phyloP scores from a whole-genome alignment of 2,888 invertebrate genomes.

The Eustalomyia histrio region DNA sequence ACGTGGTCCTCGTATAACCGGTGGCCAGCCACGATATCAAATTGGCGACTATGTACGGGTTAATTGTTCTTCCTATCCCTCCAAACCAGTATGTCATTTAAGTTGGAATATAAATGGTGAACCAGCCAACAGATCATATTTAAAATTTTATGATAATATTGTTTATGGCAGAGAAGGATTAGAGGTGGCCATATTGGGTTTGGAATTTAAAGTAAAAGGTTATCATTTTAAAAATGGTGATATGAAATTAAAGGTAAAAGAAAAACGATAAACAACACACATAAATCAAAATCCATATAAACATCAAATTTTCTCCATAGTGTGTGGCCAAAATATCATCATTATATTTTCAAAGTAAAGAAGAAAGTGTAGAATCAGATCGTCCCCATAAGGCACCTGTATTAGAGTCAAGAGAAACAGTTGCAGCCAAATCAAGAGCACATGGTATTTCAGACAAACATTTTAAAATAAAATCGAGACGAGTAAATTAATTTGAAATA shows the following conservation, averaged over 20 bases:
- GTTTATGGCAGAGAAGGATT: conserved; percentile 83
- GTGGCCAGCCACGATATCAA: conserved; percentile 89
- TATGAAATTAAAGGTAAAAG: conserved; percentile 88
- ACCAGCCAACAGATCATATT: conserved; percentile 82
- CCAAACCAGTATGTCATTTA: conserved; percentile 89
- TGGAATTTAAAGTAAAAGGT: conserved; percentile 89
- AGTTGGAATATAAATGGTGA: conserved; percentile 94
- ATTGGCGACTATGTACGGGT: conserved; percentile 90
- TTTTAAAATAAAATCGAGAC: not conserved
- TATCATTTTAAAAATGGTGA: conserved; percentile 91
- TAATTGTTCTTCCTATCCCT: conserved; percentile 91
- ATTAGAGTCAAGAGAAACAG: conserved; percentile 87
- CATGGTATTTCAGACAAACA: conserved; percentile 81
- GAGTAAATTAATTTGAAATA: no score
- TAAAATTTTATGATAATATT: conserved; percentile 81
- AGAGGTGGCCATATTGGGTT: conserved; percentile 87
- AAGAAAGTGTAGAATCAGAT: conserved; percentile 91
- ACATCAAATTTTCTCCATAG: conserved; percentile 72
- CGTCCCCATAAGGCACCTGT: conserved; percentile 87
- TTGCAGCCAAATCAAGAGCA: conserved; percentile 83
- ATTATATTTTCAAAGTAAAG: conserved; percentile 92
- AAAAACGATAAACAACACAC: no score
- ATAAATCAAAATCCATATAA: not conserved
- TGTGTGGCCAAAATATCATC: conserved; percentile 93
- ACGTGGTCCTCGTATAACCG: conserved; percentile 88